Conservation (phyloP, 1,140 invertebrate species). For the Liolophura sinensis region DNA sequence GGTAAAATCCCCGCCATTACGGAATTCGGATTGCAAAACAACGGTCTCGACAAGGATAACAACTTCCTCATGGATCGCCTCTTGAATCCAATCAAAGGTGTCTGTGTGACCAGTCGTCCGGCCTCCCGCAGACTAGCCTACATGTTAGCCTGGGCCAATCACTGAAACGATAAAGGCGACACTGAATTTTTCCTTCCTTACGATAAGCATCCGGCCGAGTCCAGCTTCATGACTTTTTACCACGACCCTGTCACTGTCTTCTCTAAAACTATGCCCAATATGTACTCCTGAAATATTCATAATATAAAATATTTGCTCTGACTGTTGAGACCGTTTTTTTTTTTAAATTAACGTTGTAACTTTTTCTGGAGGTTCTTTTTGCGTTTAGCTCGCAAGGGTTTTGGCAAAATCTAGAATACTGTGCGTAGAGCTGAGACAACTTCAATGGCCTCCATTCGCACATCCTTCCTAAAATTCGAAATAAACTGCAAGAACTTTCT, state of each 20-base stretch:
- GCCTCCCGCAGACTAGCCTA: constrained; percentile 10
- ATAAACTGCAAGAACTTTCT: no score
- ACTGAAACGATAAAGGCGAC: constrained; percentile 1
- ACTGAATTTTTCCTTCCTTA: constrained; percentile 13
- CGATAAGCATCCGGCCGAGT: constrained; percentile 9
- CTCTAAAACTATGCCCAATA: no score
- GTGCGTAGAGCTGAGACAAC: no score
- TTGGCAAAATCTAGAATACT: no score
- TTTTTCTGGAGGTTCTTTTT: no score
- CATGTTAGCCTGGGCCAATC: constrained; percentile 17
- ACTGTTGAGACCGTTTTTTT: no score
- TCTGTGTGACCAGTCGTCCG: background rate
- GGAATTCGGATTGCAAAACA: constrained; percentile 11
- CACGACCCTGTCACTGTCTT: constrained; percentile 2
- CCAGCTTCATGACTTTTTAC: constrained; percentile 8
- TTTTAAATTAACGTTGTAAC: no score
- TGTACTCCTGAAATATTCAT: no score
- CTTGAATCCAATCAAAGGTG: constrained; percentile 6
- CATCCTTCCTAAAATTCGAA: no score
- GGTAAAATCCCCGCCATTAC: constrained; percentile 19
- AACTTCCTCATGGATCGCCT: constrained; percentile 13
- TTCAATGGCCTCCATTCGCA: no score
- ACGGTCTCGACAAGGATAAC: constrained; percentile 7
- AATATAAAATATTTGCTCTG: no score
- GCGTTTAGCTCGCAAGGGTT: no score